phyloP scores from a whole-genome alignment of 1,140 invertebrate species.

The Lamellibrachia luymesi region DNA sequence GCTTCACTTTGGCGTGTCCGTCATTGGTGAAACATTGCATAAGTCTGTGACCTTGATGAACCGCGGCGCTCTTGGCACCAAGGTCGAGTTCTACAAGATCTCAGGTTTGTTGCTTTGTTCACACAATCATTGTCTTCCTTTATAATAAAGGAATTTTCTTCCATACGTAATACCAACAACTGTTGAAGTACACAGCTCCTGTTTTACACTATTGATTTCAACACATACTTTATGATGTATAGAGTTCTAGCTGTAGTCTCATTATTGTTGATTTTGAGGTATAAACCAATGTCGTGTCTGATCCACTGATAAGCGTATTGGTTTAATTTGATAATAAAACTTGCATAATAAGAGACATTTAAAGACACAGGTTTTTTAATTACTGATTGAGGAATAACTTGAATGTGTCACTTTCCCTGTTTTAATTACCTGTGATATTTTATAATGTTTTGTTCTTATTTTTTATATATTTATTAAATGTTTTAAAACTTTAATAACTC shows the following conservation, averaged over 20 bases:
- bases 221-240: neutral
- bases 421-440: no score
- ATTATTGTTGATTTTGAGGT: neutral
- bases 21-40: conserved; percentile 54
- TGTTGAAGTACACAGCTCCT: no score
- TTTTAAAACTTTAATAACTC: no score
- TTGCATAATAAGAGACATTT: neutral
- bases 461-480: no score
- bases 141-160: neutral
- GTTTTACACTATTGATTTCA: neutral
- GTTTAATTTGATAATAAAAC: neutral
- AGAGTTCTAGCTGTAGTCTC: neutral
- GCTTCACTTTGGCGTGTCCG: conserved; percentile 53
- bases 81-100: conserved; percentile 52
- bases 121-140: neutral
- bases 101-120: conserved; percentile 33
- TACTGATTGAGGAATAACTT: no score
- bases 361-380: no score
- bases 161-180: no score
- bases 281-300: neutral
- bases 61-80: conserved; percentile 54
- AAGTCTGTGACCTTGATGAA: conserved; percentile 51
- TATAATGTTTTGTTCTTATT: no score
- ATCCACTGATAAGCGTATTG: neutral
- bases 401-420: no score